Evolutionary conservation across 2,888 invertebrate species (phyloP), one percentile per base, ranked within the genome.

Genomic region (Xestoiulus laeticollis): DNA sequence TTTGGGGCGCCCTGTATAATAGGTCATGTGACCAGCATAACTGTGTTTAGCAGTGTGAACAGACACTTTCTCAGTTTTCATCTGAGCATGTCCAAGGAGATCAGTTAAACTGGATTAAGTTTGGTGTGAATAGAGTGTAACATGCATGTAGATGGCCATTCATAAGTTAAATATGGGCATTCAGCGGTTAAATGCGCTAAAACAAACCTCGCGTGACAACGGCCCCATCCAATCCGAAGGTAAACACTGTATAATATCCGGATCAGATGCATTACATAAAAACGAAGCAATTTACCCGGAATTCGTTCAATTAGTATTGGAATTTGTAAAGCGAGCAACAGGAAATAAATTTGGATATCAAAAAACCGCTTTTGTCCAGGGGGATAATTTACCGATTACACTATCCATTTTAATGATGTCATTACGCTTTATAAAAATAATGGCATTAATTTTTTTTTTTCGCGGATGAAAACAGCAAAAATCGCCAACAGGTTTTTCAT

Each of bases 361-460:
- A 22, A n/a, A n/a, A n/a, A 59, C 59, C 59, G 26, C 68, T 68
- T 53, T 68, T 26, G 68, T 26, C 68, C 68, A 2, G 68, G 26
- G 26, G 68, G 68, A 38, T 26, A 68, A n/a, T 10, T 10, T 68
- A 5, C 26, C 26, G 26, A 68, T 68, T 26, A 22, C 59, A 6
- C 59, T n/a, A 22, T 22, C n/a, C 59, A 19, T 68, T 68, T 68
- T 68, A 68, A 68, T 68, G 68, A 26, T 26, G 26, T 68, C 68
- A 26, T 68, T 68, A 68, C 68, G 68, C 68, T n/a, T 68, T 68
- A 68, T 26, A 68, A 68, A 68, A 68, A 68, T 68, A 68, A 68
- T 22, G 26, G 14, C 68, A 68, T 26, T 68, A 26, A 68, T 26
- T 68, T 68, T 68, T 68, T 59, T 59, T 19, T 59, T 22, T 68